Percentiles rank a stretch among this genome's conserved stretches.
These are phyloP conservation scores for Drosophila erecta DNA, from an alignment of 1,140 invertebrate genomes.

Conservation along the genomic window DNA sequence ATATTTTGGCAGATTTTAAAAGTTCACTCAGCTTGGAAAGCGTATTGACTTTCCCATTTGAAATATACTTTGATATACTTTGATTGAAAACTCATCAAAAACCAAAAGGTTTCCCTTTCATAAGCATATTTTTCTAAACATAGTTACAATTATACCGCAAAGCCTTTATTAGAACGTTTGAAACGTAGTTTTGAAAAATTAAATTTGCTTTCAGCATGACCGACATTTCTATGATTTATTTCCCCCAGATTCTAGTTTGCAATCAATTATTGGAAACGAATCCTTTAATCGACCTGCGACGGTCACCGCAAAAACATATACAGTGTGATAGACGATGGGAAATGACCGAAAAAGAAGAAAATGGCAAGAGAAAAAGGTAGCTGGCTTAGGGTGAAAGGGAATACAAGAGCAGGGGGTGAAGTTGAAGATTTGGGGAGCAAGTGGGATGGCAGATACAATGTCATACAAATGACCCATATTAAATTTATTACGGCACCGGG, in stretches of 20 bases:
- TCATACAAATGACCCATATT: constrained; percentile 83
- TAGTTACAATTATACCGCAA: no score
- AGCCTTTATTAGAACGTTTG: no score
- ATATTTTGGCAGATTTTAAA: no score
- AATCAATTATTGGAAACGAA: constrained; percentile 7
- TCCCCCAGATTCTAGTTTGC: not conserved
- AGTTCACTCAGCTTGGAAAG: no score
- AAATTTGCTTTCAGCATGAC: not conserved
- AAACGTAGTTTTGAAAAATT: no score
- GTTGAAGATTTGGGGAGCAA: constrained; percentile 1
- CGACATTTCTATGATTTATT: not conserved
- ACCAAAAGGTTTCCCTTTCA: no score
- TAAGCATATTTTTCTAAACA: no score
- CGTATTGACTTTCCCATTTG: no score
- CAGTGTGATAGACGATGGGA: constrained; percentile 69
- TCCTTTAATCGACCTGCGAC: constrained; percentile 42
- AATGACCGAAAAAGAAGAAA: constrained; percentile 48
- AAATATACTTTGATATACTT: no score
- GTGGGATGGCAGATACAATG: constrained; percentile 57
- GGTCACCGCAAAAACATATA: constrained; percentile 47
- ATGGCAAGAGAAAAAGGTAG: constrained; percentile 14
- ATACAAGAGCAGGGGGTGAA: constrained; percentile 5
- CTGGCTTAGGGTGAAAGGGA: constrained; percentile 3
- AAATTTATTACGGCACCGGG: constrained; percentile 75
- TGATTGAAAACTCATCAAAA: no score